Conservation (phyloP, 2,113 vertebrate species). For the Stigmatopora nigra region DNA sequence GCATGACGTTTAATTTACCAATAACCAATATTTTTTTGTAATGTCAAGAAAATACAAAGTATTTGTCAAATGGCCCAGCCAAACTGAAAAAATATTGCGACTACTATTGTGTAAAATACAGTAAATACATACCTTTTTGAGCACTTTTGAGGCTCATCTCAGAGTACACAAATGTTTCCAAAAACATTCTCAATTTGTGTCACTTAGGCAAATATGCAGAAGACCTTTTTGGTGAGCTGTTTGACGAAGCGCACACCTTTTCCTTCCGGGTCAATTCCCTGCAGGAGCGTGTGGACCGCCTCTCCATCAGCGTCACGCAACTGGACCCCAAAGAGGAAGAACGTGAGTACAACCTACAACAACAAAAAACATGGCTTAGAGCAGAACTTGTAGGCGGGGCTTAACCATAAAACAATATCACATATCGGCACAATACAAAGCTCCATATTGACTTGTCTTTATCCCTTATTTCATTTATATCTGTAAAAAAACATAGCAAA, state of each 20-base stretch:
- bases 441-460: constrained; percentile 45
- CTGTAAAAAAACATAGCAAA: too few species aligned
- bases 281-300: constrained; percentile 94
- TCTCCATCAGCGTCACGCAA: constrained; percentile 96
- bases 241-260: constrained; percentile 96
- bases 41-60: too few species aligned
- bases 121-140: too few species aligned
- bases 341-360: constrained; percentile 73
- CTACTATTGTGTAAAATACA: too few species aligned
- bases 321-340: constrained; percentile 98
- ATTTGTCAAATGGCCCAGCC: neutral
- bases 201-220: constrained; percentile 96
- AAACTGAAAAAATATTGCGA: neutral
- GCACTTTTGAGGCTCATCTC: too few species aligned
- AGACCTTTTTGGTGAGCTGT: constrained; percentile 97
- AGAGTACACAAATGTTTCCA: neutral
- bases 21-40: too few species aligned
- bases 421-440: constrained; percentile 50
- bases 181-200: neutral
- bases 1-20: too few species aligned
- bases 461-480: too few species aligned
- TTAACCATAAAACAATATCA: constrained; percentile 26
- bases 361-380: neutral
- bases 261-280: constrained; percentile 98
- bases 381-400: neutral